Conservation (phyloP, 2,888 invertebrate genomes). For the Aleiodes alternator region DNA sequence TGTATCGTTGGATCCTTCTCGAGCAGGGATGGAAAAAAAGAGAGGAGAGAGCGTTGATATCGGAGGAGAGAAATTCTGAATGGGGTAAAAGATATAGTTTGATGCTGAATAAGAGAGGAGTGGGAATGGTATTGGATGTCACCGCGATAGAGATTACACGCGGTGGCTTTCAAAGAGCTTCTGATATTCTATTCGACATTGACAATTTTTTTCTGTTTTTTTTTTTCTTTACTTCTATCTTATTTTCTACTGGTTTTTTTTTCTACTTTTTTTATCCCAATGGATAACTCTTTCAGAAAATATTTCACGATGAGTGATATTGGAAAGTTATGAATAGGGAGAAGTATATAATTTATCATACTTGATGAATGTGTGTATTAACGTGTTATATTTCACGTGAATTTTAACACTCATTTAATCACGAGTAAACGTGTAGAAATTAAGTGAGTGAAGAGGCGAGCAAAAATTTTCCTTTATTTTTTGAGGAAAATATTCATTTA, state of each 20-base stretch:
- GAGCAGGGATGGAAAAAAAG: slow-evolving; percentile 10
- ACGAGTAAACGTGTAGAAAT: background rate
- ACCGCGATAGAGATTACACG: slow-evolving; percentile 70
- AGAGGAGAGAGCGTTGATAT: slow-evolving; percentile 32
- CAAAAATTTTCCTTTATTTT: too few relatives aligned
- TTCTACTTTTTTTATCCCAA: background rate
- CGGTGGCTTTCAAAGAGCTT: slow-evolving; percentile 65
- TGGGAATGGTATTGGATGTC: slow-evolving; percentile 69
- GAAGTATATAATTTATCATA: slow-evolving; percentile 14
- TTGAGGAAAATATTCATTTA: too few relatives aligned
- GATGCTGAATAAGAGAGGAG: slow-evolving; percentile 61
- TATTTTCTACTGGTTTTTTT: background rate
- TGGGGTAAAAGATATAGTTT: slow-evolving; percentile 53
- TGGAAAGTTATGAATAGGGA: slow-evolving; percentile 27
- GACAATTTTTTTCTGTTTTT: slow-evolving; percentile 30
- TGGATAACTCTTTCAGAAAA: slow-evolving; percentile 15
- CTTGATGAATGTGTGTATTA: too few relatives aligned
- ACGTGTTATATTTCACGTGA: too few relatives aligned
- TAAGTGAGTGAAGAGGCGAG: too few relatives aligned
- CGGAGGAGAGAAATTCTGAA: slow-evolving; percentile 48
- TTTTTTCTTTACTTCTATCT: background rate
- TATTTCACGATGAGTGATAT: slow-evolving; percentile 28
- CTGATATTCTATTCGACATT: slow-evolving; percentile 43
- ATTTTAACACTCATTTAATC: too few relatives aligned
- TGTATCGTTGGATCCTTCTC: background rate